Conservation (phyloP, 2,113 vertebrate species). For the Cromileptes altivelis region DNA sequence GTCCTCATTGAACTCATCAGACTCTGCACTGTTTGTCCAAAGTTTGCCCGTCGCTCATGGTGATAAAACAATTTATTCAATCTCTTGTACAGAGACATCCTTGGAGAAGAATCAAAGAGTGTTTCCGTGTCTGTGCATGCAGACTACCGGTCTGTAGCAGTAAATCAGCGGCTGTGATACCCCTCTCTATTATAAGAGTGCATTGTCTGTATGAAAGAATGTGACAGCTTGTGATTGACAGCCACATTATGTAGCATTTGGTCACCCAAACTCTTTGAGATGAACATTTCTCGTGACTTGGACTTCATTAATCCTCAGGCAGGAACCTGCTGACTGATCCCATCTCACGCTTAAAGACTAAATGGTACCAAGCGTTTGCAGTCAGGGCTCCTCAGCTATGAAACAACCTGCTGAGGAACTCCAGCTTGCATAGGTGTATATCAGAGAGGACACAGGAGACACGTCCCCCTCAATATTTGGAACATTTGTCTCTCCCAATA, state of each 20-base stretch:
- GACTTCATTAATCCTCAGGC: background rate
- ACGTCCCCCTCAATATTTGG: too few relatives aligned
- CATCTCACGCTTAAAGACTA: too few relatives aligned
- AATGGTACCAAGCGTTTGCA: too few relatives aligned
- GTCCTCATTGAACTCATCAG: background rate
- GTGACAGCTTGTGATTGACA: background rate
- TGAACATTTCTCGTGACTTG: background rate
- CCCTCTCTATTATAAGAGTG: background rate
- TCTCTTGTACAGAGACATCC: background rate
- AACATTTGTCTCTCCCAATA: too few relatives aligned
- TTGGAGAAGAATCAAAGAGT: constrained; percentile 10
- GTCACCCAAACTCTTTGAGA: background rate
- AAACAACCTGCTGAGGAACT: too few relatives aligned
- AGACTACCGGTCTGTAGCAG: too few relatives aligned
- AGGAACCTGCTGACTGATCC: too few relatives aligned
- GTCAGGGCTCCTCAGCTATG: too few relatives aligned
- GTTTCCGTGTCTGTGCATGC: constrained; percentile 6
- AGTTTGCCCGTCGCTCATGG: constrained; percentile 22
- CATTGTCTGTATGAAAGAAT: background rate
- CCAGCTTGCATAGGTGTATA: too few relatives aligned
- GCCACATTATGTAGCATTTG: background rate
- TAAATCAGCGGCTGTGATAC: background rate
- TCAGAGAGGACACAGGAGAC: too few relatives aligned
- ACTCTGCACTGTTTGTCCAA: constrained; percentile 4
- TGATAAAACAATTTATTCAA: constrained; percentile 18